phyloP scores from a whole-genome alignment of 2,888 invertebrate genomes.

The Pseudanteris insignis region DNA sequence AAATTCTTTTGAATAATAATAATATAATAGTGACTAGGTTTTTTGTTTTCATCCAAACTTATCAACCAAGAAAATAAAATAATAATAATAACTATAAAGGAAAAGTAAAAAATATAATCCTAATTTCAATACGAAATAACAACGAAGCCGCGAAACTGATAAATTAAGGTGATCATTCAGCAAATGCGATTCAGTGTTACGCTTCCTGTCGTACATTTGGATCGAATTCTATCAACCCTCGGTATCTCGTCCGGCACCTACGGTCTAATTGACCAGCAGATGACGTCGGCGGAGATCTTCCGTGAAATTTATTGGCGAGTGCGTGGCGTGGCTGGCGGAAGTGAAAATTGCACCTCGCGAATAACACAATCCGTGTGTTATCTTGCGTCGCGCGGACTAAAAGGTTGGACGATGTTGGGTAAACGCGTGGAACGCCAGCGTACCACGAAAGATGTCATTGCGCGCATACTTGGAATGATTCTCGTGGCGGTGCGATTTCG shows the following conservation, averaged over 20 bases:
- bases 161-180: background rate
- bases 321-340: conserved; percentile 33
- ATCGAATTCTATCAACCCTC: conserved; percentile 27
- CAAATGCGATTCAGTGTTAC: background rate
- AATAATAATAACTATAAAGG: too few species aligned
- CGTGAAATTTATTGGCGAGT: conserved; percentile 30
- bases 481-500: too few species aligned
- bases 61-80: too few species aligned
- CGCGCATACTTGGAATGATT: too few species aligned
- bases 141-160: background rate
- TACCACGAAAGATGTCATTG: conserved; percentile 33
- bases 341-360: conserved; percentile 40
- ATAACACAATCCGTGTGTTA: conserved; percentile 33
- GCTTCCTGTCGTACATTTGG: conserved; percentile 2
- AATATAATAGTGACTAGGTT: too few species aligned
- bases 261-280: conserved; percentile 38
- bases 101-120: too few species aligned
- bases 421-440: conserved; percentile 48
- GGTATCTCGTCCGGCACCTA: conserved; percentile 25
- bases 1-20: too few species aligned
- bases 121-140: background rate
- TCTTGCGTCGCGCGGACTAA: conserved; percentile 32
- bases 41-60: too few species aligned
- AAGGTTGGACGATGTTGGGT: conserved; percentile 28
- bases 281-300: conserved; percentile 23